Base-by-base conservation (phyloP, 1,140 invertebrate species). In the Bombus vancouverensis region DNA sequence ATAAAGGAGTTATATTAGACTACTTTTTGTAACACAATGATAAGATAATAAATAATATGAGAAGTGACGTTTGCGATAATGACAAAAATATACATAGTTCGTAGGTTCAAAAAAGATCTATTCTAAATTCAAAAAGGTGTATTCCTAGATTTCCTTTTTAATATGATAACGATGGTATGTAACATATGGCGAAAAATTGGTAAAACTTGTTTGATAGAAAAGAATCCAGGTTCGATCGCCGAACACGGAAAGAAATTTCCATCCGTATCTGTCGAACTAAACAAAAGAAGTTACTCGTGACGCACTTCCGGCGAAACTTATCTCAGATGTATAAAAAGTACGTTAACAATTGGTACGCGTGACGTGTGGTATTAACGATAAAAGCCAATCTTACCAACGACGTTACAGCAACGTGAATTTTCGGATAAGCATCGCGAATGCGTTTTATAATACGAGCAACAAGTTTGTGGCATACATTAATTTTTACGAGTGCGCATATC, bases 251-350 rank as follows among this genome's bases (percentile, higher is more conserved):
- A 59, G 65, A 28, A 53, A 76, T 75, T 70, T 77, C 44, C 81
- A 70, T 83, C 32, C 28, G 74, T 65, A 77, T 83, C 42, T 53
- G 62, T 32, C 10, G 25, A 10, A 12, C 0, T 68, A 22, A 42
- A 70, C 62, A 47, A 80, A 76, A 74, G 62, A 77, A 80, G 68
- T 75, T 42, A 72, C 42, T 39, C 13, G 34, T 83, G 87, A 89
- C 84, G 80, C 81, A 83, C 44, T 89, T 89, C 81, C 81, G 71
- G 70, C 44, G 28, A 44, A 72, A 57, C 72, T 89, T 89, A 89
- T 89, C 87, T 80, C 72, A 47, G 87, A 70, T 57, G 71, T 80
- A 73, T n/a, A 32, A n/a, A 28, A 34, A 22, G 34, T 47, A 28
- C 62, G 42, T 81, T 44, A 71, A 47, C 74, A 78, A 70, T 74